Evolutionary conservation across 2,888 invertebrate species (phyloP), one percentile per base, ranked within the genome.

Genomic region (Hofmannophila pseudospretella): DNA sequence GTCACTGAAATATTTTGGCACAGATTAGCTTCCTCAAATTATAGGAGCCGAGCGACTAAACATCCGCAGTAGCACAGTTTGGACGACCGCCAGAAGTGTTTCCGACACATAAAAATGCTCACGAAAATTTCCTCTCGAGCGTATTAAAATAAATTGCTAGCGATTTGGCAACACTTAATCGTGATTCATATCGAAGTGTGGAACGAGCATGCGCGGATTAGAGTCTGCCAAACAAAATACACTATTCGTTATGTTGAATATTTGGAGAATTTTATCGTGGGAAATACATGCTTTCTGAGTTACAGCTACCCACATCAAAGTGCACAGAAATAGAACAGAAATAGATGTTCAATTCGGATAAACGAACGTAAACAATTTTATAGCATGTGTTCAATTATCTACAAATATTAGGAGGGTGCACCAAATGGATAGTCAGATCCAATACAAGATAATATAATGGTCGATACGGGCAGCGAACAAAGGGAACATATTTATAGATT

Each of bases 101-200:
- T 78, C 79, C 85, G 82, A 85, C 84, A 84, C 74, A 81, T 79
- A 85, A 85, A 84, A 85, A 84, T 67, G 71, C 76, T 74, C 67
- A 72, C 76, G 81, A 82, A 79, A 76, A 79, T 82, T 79, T 78
- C 70, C 77, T 78, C 73, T 68, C 66, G 67, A 80, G 75, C 81
- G 70, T 82, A 86, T 86, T 86, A 85, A 85, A 86, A 86, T 85
- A 84, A 85, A 86, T 85, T 81, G 85, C 82, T 58, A 76, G 69
- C 85, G 77, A 85, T 86, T 85, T 86, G 85, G 85, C 85, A 84
- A 80, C 85, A 86, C 84, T 85, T 85, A 82, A 84, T 80, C 79
- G 79, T 82, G 84, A 84, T 82, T 82, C 82, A 84, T 80, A 77
- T 79, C 67, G 68, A 72, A 67, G 73, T 68, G 77, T 68, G 77